Conservation (phyloP, 2,797 vertebrate genomes). For the Eremophila alpestris region DNA sequence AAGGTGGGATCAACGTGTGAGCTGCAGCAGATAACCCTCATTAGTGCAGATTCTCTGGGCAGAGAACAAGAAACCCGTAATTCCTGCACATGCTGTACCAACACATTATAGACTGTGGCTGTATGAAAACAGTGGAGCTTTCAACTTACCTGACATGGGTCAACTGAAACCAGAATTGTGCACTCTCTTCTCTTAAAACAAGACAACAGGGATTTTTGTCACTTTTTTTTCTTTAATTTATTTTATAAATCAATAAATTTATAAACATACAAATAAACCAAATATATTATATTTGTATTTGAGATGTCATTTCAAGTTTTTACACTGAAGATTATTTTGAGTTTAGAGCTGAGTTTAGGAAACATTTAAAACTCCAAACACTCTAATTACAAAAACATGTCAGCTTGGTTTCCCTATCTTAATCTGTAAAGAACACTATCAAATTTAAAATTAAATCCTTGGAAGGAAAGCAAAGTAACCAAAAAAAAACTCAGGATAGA, state of each 20-base stretch:
- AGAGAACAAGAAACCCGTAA: not conserved
- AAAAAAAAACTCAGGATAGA: not conserved
- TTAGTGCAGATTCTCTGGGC: not conserved
- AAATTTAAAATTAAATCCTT: constrained; percentile 4
- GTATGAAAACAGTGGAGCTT: not conserved
- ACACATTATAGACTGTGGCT: not conserved
- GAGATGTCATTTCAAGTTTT: constrained; percentile 20
- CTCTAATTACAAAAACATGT: not conserved
- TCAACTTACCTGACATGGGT: not conserved
- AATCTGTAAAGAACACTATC: not conserved
- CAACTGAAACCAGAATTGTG: not conserved
- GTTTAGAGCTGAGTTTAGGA: not conserved
- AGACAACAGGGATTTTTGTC: not conserved
- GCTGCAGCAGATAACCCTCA: not conserved
- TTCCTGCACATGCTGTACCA: not conserved
- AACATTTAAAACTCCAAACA: constrained; percentile 10
- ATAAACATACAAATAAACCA: constrained; percentile 46
- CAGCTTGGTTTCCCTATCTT: not conserved
- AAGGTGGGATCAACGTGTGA: not conserved
- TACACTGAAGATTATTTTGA: not conserved
- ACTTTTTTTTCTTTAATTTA: not conserved
- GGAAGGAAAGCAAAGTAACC: not conserved
- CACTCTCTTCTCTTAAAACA: not conserved
- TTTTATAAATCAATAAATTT: constrained; percentile 45
- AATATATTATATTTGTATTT: constrained; percentile 59